Evolutionary conservation across 2,888 invertebrate species (phyloP).

Genomic region (Oligia latruncula): DNA sequence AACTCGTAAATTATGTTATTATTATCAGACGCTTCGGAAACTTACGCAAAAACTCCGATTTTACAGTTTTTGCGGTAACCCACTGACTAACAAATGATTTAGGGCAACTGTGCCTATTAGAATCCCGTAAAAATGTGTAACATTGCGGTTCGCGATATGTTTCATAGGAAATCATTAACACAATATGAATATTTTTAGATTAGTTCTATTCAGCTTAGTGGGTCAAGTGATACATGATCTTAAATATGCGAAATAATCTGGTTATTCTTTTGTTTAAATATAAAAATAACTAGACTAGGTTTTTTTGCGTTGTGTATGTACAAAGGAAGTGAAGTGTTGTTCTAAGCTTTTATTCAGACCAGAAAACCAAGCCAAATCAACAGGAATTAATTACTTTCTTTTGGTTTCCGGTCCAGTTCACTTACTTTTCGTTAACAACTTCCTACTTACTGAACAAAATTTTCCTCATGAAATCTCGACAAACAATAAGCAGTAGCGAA

Average conservation of each 20-base stretch:
- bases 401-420: conserved; percentile 15
- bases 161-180: conserved; percentile 68
- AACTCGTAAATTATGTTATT: conserved; percentile 56
- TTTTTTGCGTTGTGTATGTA: conserved; percentile 16
- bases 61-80: conserved; percentile 63
- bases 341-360: background rate
- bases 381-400: conserved; percentile 29
- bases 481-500: background rate
- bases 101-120: conserved; percentile 57
- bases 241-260: background rate
- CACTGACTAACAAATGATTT: conserved; percentile 54
- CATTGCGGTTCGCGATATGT: conserved; percentile 55
- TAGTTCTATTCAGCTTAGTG: background rate
- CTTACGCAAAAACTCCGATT: conserved; percentile 53
- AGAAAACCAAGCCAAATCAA: conserved; percentile 16
- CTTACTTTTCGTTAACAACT: conserved; percentile 6
- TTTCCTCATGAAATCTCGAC: background rate
- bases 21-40: conserved; percentile 49
- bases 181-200: conserved; percentile 61
- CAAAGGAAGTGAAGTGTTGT: conserved; percentile 27
- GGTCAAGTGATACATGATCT: conserved; percentile 30
- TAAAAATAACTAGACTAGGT: conserved; percentile 9
- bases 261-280: conserved; percentile 13
- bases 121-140: conserved; percentile 54
- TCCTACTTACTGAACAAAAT: conserved; percentile 14